Percentiles rank a stretch among this genome's conserved stretches.
Conservation (phyloP, 2,797 vertebrate species). For the Discoglossus pictus region DNA sequence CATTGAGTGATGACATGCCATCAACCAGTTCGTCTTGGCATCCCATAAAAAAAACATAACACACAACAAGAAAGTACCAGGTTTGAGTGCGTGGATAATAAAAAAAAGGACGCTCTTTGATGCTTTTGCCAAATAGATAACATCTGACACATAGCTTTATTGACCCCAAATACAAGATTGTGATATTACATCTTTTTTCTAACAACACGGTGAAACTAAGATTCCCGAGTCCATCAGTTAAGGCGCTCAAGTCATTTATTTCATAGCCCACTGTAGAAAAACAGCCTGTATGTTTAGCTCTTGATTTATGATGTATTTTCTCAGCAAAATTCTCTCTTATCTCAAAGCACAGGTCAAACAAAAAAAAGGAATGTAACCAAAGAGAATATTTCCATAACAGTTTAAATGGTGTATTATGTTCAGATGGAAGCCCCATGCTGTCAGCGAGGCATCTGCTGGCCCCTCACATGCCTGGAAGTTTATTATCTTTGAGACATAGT, state of each 20-base stretch:
- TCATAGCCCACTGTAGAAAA: conserved; percentile 57
- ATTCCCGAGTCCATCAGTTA: conserved; percentile 30
- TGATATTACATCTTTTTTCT: conserved; percentile 28
- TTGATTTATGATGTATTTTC: conserved; percentile 69
- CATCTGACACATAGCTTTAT: conserved; percentile 60
- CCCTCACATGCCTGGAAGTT: conserved; percentile 12
- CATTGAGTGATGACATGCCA: conserved; percentile 3
- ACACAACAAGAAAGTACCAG: too few species aligned
- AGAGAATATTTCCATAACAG: conserved; percentile 63
- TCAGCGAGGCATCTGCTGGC: conserved; percentile 57
- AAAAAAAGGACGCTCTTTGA: conserved; percentile 60
- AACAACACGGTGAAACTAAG: conserved; percentile 15
- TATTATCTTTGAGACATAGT: conserved; percentile 30
- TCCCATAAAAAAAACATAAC: conserved; percentile 3
- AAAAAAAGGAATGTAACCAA: conserved; percentile 62
- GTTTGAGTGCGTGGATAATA: conserved; percentile 50
- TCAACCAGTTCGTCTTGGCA: conserved; percentile 1
- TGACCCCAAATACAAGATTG: conserved; percentile 58
- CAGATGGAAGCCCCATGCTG: conserved; percentile 53
- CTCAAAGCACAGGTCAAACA: conserved; percentile 65
- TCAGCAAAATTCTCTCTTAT: conserved; percentile 65
- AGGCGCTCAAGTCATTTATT: conserved; percentile 53
- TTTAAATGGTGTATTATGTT: conserved; percentile 59
- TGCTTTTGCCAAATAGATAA: conserved; percentile 60
- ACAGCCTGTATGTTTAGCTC: conserved; percentile 58